phyloP scores from a whole-genome alignment of 2,797 vertebrate species.

The Chromobotia macracanthus region DNA sequence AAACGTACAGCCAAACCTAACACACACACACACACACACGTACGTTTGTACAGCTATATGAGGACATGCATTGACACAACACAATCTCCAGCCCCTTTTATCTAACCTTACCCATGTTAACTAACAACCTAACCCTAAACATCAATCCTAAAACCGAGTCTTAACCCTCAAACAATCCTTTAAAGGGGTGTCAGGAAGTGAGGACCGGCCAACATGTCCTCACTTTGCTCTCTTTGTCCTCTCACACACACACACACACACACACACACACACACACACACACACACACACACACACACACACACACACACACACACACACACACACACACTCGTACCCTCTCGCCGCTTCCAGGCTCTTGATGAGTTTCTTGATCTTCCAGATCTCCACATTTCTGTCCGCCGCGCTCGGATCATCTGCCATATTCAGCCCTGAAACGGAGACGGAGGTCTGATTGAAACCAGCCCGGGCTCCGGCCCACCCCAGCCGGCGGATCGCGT shows the following conservation, averaged over 20 bases:
- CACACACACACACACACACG: too few relatives aligned
- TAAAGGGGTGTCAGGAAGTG: too few relatives aligned
- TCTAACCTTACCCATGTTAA: too few relatives aligned
- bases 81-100: too few relatives aligned
- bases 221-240: too few relatives aligned
- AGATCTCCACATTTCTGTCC: conserved; percentile 99
- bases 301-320: conserved; percentile 23
- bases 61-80: too few relatives aligned
- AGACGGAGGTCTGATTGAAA: conserved; percentile 1
- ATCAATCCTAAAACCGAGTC: too few relatives aligned
- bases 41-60: too few relatives aligned
- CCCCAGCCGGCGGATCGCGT: not conserved
- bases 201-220: too few relatives aligned
- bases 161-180: too few relatives aligned
- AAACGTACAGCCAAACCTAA: too few relatives aligned
- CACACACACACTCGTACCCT: conserved; percentile 79
- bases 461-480: not conserved
- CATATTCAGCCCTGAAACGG: conserved; percentile 83
- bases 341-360: conserved; percentile 97
- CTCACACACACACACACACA: not conserved
- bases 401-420: conserved; percentile 98
- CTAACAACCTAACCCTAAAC: too few relatives aligned
- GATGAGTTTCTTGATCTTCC: conserved; percentile 99
- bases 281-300: conserved; percentile 23
- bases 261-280: conserved; percentile 23